Evolutionary conservation across 64 coral and sea anemone genomes (phyloP), one percentile per base, ranked within the genome.

Genomic region (Acropora yongei): DNA sequence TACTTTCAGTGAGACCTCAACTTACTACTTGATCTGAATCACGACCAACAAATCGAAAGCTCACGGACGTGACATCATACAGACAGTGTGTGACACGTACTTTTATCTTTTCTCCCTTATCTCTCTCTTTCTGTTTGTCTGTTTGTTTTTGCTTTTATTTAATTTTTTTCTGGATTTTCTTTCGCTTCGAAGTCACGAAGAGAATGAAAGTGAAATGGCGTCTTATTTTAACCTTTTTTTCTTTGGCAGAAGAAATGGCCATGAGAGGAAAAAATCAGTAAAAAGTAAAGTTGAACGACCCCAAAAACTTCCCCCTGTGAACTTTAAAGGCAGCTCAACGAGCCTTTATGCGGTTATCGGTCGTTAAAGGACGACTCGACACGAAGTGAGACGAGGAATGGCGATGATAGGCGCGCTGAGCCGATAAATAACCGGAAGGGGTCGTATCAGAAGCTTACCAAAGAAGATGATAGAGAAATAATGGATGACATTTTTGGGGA

Each of bases 401-500:
- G 51, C 41, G 42, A 72, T 41, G 72, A 57, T 19, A 30, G 43
- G 2, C 80, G 71, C 78, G n/a, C 63, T 40, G 42, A 77, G 66
- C 72, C 79, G 13, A 72, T 6, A 3, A 18, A 68, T 50, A 48
- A 41, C 39, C 80, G 69, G 6, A 65, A 78, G n/a, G 84, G 82
- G 14, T 57, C 83, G 43, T 86, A 65, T 45, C 55, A 76, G 9
- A 20, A 4, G 41, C 85, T 86, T n/a, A 77, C 61, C 42, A 65
- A 53, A 11, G 78, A 80, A 68, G 67, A 87, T 1, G 49, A 30
- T 71, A 4, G 40, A 16, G 91, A 87, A 72, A 45, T 87, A 65
- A 72, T 80, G 45, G 84, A 93, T 14, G 91, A 72, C 60, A 87
- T 93, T 83, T 93, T 93, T 8, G 91, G 76, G 4, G 83, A 78